These are phyloP conservation scores for Chydorus sphaericus DNA, from an alignment of 2,888 invertebrate species.

Conservation along the genomic window DNA sequence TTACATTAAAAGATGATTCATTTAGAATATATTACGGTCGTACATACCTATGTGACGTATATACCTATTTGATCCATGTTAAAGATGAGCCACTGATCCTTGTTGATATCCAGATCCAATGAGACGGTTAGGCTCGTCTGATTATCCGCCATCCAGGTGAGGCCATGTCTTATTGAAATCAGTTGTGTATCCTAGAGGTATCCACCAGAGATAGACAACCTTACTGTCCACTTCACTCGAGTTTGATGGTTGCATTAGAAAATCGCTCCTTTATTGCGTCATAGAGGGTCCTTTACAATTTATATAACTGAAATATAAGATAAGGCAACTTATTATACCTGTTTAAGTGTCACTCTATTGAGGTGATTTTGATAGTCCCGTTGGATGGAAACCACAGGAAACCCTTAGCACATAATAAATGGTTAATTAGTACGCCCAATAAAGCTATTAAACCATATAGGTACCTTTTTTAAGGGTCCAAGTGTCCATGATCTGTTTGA, in stretches of 20 bases:
- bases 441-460: neutral
- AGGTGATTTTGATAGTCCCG: neutral
- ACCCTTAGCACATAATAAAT: slow-evolving; percentile 22
- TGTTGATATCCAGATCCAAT: neutral
- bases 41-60: neutral
- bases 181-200: slow-evolving; percentile 41
- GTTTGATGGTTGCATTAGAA: slow-evolving; percentile 17
- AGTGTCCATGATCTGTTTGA: slow-evolving; percentile 42
- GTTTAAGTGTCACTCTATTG: slow-evolving; percentile 19
- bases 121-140: neutral
- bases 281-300: too few species aligned
- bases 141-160: slow-evolving; percentile 8
- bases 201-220: slow-evolving; percentile 36
- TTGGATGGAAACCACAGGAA: slow-evolving; percentile 23
- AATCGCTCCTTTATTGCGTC: slow-evolving; percentile 20
- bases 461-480: slow-evolving; percentile 32
- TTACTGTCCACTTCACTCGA: slow-evolving; percentile 18
- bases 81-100: slow-evolving; percentile 22
- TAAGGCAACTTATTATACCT: slow-evolving; percentile 18
- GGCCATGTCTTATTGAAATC: neutral
- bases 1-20: too few species aligned
- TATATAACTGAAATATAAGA: too few species aligned
- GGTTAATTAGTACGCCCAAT: too few species aligned
- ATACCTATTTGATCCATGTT: slow-evolving; percentile 23
- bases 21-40: too few species aligned